Percentiles rank a stretch among this genome's conserved stretches.
phyloP scores from a whole-genome alignment of 2,888 invertebrate genomes.

The Zeuzera pyrina region DNA sequence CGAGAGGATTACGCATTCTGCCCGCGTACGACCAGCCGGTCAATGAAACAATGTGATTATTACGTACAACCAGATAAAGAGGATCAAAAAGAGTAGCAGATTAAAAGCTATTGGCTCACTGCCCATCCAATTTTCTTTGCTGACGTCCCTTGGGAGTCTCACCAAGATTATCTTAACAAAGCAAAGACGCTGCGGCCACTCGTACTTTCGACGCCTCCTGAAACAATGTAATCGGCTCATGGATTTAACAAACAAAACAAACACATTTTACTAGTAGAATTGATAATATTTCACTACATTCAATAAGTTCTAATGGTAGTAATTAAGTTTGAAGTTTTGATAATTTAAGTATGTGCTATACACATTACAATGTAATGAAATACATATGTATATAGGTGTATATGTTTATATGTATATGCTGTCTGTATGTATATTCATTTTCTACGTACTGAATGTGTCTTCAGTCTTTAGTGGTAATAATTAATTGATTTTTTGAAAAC shows the following conservation, averaged over 20 bases:
- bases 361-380: no score
- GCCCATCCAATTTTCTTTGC: conserved; percentile 73
- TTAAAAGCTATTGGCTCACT: conserved; percentile 69
- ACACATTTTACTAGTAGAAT: conserved; percentile 22
- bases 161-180: conserved; percentile 68
- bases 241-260: conserved; percentile 34
- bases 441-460: no score
- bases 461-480: no score
- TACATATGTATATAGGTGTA: no score
- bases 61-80: conserved; percentile 53
- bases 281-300: conserved; percentile 2
- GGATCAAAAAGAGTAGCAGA: conserved; percentile 62
- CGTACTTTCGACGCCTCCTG: conserved; percentile 41
- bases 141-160: conserved; percentile 58
- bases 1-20: no score
- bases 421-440: no score
- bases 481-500: no score
- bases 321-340: no score
- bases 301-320: no score
- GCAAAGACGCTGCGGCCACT: conserved; percentile 46
- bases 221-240: conserved; percentile 48
- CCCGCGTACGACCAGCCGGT: no score
- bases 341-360: no score
- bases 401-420: no score
- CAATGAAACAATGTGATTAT: conserved; percentile 49